Evolutionary conservation across 1,140 invertebrate genomes (phyloP), one percentile per base, ranked within the genome.

Genomic region (Drosophila tsacasi): DNA sequence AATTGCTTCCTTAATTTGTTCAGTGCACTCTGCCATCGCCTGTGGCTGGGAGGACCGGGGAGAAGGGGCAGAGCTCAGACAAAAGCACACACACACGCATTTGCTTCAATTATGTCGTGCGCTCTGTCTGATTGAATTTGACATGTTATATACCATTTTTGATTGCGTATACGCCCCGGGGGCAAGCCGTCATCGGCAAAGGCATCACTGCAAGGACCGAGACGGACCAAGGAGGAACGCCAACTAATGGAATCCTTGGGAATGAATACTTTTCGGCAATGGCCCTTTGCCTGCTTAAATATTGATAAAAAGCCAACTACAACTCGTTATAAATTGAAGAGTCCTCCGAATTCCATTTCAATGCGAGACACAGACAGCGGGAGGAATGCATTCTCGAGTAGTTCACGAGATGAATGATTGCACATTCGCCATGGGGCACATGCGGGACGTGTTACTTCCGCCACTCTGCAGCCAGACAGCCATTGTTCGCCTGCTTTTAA

Each of bases 121-220:
- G 63, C 81, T 76, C 90, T 90, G 85, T 90, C 76, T 90, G 85
- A 90, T 90, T 90, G 85, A 90, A 85, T 90, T 85, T 82, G 85
- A 85, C 75, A 89, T 90, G 73, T 85, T 78, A 90, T 89, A 89
- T 80, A 81, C 81, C 52, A 81, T 90, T 85, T 89, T 79, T 89
- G 85, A 89, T 89, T 89, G 85, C 79, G 75, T 82, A 90, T 82
- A 71, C 79, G 85, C 78, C 75, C 67, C 50, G 60, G 60, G 74
- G 77, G 72, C 35, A 25, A 54, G 23, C 74, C 65, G 37, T 77
- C 75, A 65, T 84, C 81, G 39, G 30, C 44, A 47, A 42, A 52
- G 35, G 42, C 54, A 42, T 21, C 32, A 25, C 9, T 6, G 15
- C 9, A 15, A 8, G 32, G 47, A 42, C 19, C 35, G 13, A 57